Evolutionary conservation across 23 tunicate genomes (phyloP).

Genomic region (Corella eumyota): DNA sequence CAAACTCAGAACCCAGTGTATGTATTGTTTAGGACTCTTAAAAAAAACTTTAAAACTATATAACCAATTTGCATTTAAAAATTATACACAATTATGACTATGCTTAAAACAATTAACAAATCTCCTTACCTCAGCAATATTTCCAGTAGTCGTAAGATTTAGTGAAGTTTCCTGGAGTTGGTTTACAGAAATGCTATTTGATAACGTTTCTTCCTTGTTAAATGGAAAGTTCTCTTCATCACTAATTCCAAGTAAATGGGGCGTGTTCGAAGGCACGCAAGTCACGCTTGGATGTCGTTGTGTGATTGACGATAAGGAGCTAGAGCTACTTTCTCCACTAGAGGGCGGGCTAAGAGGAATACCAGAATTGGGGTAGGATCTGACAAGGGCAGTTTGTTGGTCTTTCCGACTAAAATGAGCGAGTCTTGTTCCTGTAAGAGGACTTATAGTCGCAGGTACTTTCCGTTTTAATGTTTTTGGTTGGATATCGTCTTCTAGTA

Average conservation of each 20-base stretch:
- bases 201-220: too few relatives aligned
- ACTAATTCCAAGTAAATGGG: too few relatives aligned
- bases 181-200: too few relatives aligned
- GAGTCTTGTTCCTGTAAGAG: slow-evolving; percentile 17
- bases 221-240: too few relatives aligned
- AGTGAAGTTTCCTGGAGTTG: too few relatives aligned
- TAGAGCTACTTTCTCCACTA: slow-evolving; percentile 33
- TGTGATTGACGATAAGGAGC: too few relatives aligned
- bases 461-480: slow-evolving; percentile 60
- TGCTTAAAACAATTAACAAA: background rate
- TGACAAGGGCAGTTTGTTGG: background rate
- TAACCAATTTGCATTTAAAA: background rate
- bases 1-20: background rate
- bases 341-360: slow-evolving; percentile 32
- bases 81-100: background rate
- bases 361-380: slow-evolving; percentile 3
- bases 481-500: slow-evolving; percentile 59
- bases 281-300: too few relatives aligned
- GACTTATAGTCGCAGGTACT: slow-evolving; percentile 50
- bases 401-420: slow-evolving; percentile 13
- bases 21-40: background rate
- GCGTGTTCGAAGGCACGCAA: too few relatives aligned
- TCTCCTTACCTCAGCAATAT: background rate
- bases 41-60: too few relatives aligned
- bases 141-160: too few relatives aligned